phyloP scores from a whole-genome alignment of 2,797 vertebrate species.

The Pantherophis alleghaniensis region DNA sequence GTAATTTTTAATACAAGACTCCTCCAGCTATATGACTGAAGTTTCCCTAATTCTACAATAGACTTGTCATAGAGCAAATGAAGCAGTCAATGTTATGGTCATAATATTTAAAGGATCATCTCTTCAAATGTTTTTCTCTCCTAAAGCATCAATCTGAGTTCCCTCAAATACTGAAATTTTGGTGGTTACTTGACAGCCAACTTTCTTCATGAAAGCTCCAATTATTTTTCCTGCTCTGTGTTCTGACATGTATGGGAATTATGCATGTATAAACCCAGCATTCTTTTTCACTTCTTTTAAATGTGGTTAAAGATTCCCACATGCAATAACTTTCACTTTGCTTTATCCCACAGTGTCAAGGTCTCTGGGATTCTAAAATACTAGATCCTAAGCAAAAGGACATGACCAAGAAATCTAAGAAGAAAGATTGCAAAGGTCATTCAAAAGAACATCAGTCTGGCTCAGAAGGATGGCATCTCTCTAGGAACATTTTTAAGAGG shows the following conservation, averaged over 20 bases:
- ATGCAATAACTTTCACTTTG: neutral
- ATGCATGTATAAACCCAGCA: neutral
- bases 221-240: neutral
- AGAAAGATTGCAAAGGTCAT: conserved; percentile 34
- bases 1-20: neutral
- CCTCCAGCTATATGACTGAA: neutral
- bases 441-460: neutral
- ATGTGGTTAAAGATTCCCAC: neutral
- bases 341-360: conserved; percentile 70
- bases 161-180: neutral
- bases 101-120: neutral
- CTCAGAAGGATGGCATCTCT: neutral
- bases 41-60: neutral
- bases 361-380: conserved; percentile 82
- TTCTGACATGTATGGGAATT: neutral
- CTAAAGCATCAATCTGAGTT: neutral
- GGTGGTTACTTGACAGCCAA: neutral
- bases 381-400: conserved; percentile 77
- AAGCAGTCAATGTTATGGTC: neutral
- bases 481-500: conserved; percentile 12
- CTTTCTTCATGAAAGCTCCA: neutral
- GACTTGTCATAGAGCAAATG: neutral
- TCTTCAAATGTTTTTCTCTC: neutral
- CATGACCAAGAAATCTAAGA: conserved; percentile 74
- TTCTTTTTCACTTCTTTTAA: neutral